Base-by-base conservation (phyloP, 2,797 vertebrate species). In the Gymnodraco acuticeps region DNA sequence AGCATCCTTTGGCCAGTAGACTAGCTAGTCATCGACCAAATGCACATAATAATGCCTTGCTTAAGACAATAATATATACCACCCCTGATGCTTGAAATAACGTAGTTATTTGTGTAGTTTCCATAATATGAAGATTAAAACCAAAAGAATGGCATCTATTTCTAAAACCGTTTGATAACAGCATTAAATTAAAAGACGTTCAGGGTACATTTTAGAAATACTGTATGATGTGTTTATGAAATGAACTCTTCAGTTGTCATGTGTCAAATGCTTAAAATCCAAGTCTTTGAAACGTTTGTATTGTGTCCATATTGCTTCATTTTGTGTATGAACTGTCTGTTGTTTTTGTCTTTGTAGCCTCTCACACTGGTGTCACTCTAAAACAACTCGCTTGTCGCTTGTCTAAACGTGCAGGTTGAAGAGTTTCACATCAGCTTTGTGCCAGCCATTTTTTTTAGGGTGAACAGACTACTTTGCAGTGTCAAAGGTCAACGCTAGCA, bases 321-420 rank as follows among this genome's bases (percentile, higher is more conserved):
- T 82, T 16, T 91, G 87, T 92, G 81, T 91, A 82, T 68, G 73
- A 89, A 83, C 78, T 84, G 84, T 90, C 61, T 76, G 75, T 79
- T 81, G 76, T 86, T 76, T 54, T 75, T 74, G 84, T 88, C 83
- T 81, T 63, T 64, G 84, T 86, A 79, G 88, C 74, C 67, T 89
- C 85, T 75, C 88, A 75, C 78, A 58, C 80, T 54, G 80, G 80
- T 83, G 83, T 85, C 78, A 45, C 87, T 86, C 77, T 80, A 76
- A 82, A 84, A 82, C 84, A 84, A 81, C 81, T 87, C 62, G 53
- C 23, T 27, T 27, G 23, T 27, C 23, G 75, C 83, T 82, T 86
- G 75, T 87, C 72, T 81, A 64, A 67, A 78, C 15, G 55, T 72
- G 47, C 72, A 66, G 59, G 77, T 69, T 70, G 61, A 85, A 69